These are phyloP conservation scores for Theonella swinhoei DNA, from an alignment of 37 sponge, comb jelly and placozoan species.

Conservation along the genomic window DNA sequence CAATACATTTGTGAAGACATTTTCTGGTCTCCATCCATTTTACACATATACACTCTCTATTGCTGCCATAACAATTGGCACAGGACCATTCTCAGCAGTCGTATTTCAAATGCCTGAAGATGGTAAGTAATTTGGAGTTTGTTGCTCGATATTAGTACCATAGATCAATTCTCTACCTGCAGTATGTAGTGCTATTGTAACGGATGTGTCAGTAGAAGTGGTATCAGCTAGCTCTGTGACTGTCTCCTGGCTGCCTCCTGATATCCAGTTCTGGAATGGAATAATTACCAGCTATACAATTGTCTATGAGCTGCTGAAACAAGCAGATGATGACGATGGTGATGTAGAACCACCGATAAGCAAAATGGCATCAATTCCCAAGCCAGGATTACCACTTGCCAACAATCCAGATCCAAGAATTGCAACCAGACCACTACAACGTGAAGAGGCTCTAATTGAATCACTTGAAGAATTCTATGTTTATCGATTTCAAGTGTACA, in stretches of 20 bases:
- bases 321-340: not conserved
- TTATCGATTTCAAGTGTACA: not conserved
- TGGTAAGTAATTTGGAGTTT: not conserved
- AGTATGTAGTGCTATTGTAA: not conserved
- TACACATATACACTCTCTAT: not conserved
- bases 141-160: not conserved
- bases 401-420: not conserved
- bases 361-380: not conserved
- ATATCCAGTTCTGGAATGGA: constrained; percentile 13
- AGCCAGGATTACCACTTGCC: not conserved
- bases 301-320: not conserved
- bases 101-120: not conserved
- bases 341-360: too few species aligned
- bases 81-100: not conserved
- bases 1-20: not conserved
- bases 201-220: too few species aligned
- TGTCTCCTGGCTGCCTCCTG: constrained; percentile 21
- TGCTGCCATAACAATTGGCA: not conserved
- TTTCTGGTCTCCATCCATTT: not conserved
- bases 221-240: not conserved
- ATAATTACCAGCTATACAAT: not conserved
- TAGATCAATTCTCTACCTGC: not conserved
- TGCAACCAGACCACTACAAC: not conserved
- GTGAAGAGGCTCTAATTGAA: not conserved
- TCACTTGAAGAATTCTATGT: not conserved